These are phyloP conservation scores for Maniola hyperantus DNA, from an alignment of 2,888 invertebrate species.

Conservation along the genomic window DNA sequence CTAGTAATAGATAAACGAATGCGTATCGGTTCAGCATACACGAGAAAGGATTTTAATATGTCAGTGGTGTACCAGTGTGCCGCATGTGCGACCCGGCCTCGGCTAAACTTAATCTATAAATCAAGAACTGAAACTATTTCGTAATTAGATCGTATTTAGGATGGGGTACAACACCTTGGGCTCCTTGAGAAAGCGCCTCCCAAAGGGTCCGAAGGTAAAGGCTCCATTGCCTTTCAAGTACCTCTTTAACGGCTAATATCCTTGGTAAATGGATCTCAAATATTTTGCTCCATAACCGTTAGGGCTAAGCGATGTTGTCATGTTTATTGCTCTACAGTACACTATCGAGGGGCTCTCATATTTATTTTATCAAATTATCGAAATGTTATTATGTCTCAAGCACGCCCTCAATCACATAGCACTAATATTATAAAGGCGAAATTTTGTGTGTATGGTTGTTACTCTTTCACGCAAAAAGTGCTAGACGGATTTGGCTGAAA, in stretches of 20 bases:
- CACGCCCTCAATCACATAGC: no score
- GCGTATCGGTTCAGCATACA: slow-evolving; percentile 45
- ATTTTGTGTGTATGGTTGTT: no score
- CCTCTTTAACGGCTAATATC: slow-evolving; percentile 82
- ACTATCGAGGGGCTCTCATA: slow-evolving; percentile 42
- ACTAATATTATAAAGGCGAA: no score
- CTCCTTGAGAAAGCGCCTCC: slow-evolving; percentile 74
- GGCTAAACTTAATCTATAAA: slow-evolving; percentile 81
- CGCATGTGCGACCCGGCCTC: slow-evolving; percentile 66
- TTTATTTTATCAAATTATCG: slow-evolving; percentile 36
- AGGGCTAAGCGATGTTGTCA: slow-evolving; percentile 65
- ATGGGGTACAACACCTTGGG: slow-evolving; percentile 76
- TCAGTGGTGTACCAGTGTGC: slow-evolving; percentile 61
- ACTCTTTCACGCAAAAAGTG: no score
- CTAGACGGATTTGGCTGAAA: no score
- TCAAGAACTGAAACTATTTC: slow-evolving; percentile 83
- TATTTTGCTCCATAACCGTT: slow-evolving; percentile 74
- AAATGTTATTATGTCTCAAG: slow-evolving; percentile 30
- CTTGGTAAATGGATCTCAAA: slow-evolving; percentile 78
- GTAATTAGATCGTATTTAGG: slow-evolving; percentile 83
- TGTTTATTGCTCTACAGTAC: slow-evolving; percentile 66
- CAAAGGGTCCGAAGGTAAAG: slow-evolving; percentile 76
- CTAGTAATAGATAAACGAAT: slow-evolving; percentile 21
- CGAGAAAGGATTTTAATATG: slow-evolving; percentile 68
- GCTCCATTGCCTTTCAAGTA: slow-evolving; percentile 76